phyloP scores from a whole-genome alignment of 2,113 vertebrate species.

The Podocnemis expansa region DNA sequence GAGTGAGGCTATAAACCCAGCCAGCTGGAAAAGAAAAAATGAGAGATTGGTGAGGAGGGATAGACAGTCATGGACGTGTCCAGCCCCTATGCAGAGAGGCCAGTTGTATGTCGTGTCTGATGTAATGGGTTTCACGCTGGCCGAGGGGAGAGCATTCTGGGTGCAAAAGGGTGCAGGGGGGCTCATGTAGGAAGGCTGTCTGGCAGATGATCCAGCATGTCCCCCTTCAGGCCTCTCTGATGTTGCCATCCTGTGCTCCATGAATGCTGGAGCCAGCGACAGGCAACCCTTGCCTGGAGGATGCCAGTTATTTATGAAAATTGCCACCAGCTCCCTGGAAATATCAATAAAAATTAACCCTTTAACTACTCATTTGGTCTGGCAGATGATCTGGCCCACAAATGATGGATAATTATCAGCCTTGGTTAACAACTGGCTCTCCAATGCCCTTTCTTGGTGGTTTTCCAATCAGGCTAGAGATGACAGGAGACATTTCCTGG shows the following conservation, averaged over 20 bases:
- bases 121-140: not conserved
- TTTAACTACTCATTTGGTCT: not conserved
- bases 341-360: not conserved
- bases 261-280: not conserved
- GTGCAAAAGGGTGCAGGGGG: not conserved
- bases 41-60: not conserved
- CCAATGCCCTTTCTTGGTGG: not conserved
- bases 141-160: not conserved
- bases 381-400: not conserved
- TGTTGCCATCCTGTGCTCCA: not conserved
- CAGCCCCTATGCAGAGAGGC: not conserved
- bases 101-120: not conserved
- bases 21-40: conserved; percentile 77
- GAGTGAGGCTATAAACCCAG: conserved; percentile 85
- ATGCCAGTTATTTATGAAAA: not conserved
- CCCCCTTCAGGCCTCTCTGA: not conserved
- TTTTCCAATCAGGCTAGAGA: not conserved
- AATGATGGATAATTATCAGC: not conserved
- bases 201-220: not conserved
- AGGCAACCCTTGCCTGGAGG: not conserved
- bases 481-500: not conserved
- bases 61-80: not conserved
- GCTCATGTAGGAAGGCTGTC: not conserved
- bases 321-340: not conserved
- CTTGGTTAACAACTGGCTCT: not conserved